Percentiles rank a stretch among this genome's conserved stretches.
These are phyloP conservation scores for Meloidogyne hapla DNA, from an alignment of 1,140 invertebrate species.

Conservation along the genomic window DNA sequence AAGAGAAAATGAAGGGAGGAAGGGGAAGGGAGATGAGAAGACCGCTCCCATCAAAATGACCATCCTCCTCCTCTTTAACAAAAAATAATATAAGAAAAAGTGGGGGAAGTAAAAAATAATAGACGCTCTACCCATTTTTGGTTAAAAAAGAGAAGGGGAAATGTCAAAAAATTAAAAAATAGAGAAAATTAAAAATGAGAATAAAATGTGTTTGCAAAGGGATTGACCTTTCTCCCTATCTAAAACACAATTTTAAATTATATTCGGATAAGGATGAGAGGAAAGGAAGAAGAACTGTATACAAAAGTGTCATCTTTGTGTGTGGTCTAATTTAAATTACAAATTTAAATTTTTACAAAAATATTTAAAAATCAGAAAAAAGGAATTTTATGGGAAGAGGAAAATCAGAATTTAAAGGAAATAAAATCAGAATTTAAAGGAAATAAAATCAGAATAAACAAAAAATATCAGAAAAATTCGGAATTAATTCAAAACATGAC, in stretches of 20 bases:
- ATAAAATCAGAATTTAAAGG: neutral
- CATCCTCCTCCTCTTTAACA: neutral
- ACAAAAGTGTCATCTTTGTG: neutral
- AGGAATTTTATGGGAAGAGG: neutral
- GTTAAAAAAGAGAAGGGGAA: neutral
- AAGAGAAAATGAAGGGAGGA: neutral
- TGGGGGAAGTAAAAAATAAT: neutral
- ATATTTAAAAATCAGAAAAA: neutral
- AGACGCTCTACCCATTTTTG: neutral
- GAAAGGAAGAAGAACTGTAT: neutral
- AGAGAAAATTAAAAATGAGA: no score
- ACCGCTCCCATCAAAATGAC: neutral
- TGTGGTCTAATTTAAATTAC: neutral
- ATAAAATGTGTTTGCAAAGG: neutral
- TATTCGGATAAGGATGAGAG: neutral
- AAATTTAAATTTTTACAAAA: no score
- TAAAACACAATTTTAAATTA: slow-evolving; percentile 6
- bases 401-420: neutral
- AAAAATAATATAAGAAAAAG: neutral
- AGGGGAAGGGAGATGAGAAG: neutral
- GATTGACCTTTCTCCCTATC: neutral
- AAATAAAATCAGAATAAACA: neutral
- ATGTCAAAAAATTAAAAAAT: slow-evolving; percentile 2
- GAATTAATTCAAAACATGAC: neutral
- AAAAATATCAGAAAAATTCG: neutral